Conservation (phyloP, 2,797 vertebrate species). For the Geotria australis region DNA sequence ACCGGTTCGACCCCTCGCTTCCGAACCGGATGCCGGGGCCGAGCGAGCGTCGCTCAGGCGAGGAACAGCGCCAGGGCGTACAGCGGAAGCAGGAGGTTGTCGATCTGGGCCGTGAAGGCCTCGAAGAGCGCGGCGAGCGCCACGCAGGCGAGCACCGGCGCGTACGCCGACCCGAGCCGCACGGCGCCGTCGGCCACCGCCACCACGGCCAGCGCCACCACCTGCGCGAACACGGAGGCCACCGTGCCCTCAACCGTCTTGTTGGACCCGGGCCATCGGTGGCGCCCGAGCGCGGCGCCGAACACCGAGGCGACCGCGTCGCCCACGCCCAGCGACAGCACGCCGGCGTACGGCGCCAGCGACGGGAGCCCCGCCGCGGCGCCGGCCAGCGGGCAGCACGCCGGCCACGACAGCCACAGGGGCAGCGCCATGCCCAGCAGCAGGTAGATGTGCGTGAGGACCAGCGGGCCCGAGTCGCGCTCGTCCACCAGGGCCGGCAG, state of each 20-base stretch:
- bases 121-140: neutral
- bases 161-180: neutral
- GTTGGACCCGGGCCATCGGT: neutral
- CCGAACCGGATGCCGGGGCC: too few species aligned
- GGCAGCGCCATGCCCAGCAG: neutral
- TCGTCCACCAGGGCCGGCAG: neutral
- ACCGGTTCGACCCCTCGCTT: too few species aligned
- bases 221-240: neutral
- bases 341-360: neutral
- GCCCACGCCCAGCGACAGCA: neutral
- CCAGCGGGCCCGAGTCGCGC: neutral
- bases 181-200: neutral
- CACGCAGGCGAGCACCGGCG: neutral
- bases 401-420: neutral
- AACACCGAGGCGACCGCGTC: neutral
- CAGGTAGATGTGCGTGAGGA: neutral
- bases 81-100: neutral
- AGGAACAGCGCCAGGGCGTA: neutral
- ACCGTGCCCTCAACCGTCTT: neutral
- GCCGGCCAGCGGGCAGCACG: too few species aligned
- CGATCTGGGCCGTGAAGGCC: neutral
- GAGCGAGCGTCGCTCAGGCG: neutral
- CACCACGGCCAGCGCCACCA: neutral
- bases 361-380: neutral
- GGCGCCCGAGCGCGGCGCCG: neutral